A percentile compares a stretch with the other conserved stretches of the same genome.
phyloP scores from a whole-genome alignment of 2,888 invertebrate genomes.

The Eupithecia insigniata region DNA sequence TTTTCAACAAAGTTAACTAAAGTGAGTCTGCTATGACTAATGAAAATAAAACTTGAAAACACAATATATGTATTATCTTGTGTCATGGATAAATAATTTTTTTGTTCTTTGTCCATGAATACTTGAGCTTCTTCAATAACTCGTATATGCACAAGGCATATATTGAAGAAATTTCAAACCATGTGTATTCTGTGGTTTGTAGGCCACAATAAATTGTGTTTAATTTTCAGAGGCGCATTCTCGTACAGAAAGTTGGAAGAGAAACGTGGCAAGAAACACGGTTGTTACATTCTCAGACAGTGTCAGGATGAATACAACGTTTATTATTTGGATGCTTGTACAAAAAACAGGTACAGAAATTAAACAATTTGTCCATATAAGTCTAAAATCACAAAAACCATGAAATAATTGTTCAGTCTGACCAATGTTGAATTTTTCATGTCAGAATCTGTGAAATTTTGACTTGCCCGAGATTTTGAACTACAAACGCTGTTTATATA shows the following conservation, averaged over 20 bases:
- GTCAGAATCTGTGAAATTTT: too few species aligned
- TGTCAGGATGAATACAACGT: conserved; percentile 91
- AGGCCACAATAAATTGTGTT: neutral
- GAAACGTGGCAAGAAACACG: conserved; percentile 89
- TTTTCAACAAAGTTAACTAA: neutral
- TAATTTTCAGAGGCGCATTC: conserved; percentile 88
- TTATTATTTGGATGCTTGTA: conserved; percentile 92
- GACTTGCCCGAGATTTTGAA: too few species aligned
- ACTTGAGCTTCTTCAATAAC: too few species aligned
- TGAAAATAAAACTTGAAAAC: neutral
- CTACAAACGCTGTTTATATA: too few species aligned
- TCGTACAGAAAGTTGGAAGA: conserved; percentile 93
- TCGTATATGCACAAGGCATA: too few species aligned
- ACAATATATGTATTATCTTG: neutral
- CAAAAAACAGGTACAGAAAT: conserved; percentile 85
- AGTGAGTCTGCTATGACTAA: neutral
- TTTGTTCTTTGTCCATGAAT: too few species aligned
- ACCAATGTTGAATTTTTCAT: too few species aligned
- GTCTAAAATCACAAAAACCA: neutral
- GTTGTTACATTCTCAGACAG: conserved; percentile 92
- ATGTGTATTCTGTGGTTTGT: neutral
- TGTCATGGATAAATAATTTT: neutral
- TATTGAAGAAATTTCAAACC: neutral
- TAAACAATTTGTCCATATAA: neutral
- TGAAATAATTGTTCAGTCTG: neutral